Conservation (phyloP, 30 jellyfish, hydroid and myxozoan species). For the Mastigias papua region DNA sequence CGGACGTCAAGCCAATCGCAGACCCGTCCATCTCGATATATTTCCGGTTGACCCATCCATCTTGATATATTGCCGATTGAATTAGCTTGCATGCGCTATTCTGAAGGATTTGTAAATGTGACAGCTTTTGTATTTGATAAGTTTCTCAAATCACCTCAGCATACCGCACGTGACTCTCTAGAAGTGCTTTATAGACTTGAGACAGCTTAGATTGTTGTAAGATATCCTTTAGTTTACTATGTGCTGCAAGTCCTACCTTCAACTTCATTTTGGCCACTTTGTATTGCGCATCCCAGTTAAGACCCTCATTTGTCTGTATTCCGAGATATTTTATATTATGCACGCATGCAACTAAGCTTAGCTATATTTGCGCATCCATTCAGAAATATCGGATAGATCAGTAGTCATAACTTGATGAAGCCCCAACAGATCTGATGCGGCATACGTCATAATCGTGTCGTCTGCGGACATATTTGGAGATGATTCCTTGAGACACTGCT, state of each 20-base stretch:
- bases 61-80: background rate
- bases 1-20: background rate
- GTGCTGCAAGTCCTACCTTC: background rate
- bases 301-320: background rate
- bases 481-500: too few relatives aligned
- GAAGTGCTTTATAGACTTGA: background rate
- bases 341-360: background rate
- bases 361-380: background rate
- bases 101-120: too few relatives aligned
- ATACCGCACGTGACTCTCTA: background rate
- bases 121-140: background rate
- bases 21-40: background rate
- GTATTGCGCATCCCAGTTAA: background rate
- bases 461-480: too few relatives aligned
- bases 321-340: background rate
- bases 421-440: too few relatives aligned
- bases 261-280: background rate
- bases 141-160: background rate
- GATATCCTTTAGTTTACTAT: too few relatives aligned
- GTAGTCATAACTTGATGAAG: too few relatives aligned
- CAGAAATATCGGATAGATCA: background rate
- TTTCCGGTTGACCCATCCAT: too few relatives aligned
- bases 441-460: too few relatives aligned
- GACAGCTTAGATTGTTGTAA: background rate
- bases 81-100: background rate